These are phyloP conservation scores for Danio aesculapii DNA, from an alignment of 2,797 vertebrate genomes.

Conservation along the genomic window DNA sequence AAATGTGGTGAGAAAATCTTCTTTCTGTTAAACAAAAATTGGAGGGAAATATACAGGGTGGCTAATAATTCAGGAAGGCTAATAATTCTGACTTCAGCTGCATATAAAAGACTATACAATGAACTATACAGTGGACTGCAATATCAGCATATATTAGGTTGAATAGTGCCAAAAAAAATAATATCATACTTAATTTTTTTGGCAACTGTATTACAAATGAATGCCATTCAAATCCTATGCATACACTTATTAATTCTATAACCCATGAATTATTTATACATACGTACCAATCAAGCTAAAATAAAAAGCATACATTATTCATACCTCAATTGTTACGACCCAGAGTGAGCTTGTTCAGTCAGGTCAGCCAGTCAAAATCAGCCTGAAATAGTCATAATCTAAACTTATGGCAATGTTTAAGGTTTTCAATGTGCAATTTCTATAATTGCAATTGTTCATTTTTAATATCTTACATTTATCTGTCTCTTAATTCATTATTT, in stretches of 20 bases:
- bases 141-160: not conserved
- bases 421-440: not conserved
- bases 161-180: not conserved
- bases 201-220: not conserved
- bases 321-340: constrained; percentile 34
- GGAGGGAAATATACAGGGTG: no score
- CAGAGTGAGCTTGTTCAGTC: constrained; percentile 20
- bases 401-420: not conserved
- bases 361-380: constrained; percentile 18
- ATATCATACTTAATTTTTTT: not conserved
- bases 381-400: not conserved
- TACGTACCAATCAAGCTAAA: constrained; percentile 33
- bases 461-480: constrained; percentile 1
- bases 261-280: constrained; percentile 43
- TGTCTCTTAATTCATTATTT: not conserved
- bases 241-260: constrained; percentile 33
- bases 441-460: not conserved
- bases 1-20: no score
- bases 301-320: constrained; percentile 50
- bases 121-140: not conserved
- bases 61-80: no score
- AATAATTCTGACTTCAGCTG: no score
- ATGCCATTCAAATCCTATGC: constrained; percentile 24
- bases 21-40: no score
- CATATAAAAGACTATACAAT: no score